Evolutionary conservation across 2,113 vertebrate genomes (phyloP).

Genomic region (Gasterosteus aculeatus): DNA sequence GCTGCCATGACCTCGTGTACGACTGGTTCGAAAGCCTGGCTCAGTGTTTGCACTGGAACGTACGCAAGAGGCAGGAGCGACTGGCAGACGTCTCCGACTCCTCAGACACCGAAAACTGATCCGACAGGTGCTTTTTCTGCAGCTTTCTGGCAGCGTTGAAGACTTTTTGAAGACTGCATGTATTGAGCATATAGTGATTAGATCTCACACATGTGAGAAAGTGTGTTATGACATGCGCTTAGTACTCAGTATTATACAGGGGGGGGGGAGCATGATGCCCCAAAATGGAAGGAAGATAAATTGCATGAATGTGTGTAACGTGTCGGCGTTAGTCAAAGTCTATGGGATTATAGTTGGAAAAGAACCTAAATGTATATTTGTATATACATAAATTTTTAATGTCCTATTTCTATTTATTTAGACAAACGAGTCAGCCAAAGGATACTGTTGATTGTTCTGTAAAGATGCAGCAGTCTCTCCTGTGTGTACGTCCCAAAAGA

Average conservation of each 20-base stretch:
- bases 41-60: slow-evolving; percentile 87
- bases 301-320: not conserved
- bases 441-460: not conserved
- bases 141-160: too few species aligned
- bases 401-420: slow-evolving; percentile 53
- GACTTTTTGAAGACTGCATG: not conserved
- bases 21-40: slow-evolving; percentile 88
- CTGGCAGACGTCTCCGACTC: slow-evolving; percentile 76
- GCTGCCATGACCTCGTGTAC: slow-evolving; percentile 86
- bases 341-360: not conserved
- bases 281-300: not conserved
- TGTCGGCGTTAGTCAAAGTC: not conserved
- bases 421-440: slow-evolving; percentile 15
- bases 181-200: not conserved
- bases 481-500: not conserved
- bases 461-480: not conserved
- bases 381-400: slow-evolving; percentile 53
- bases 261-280: slow-evolving; percentile 23
- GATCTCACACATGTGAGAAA: not conserved
- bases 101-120: slow-evolving; percentile 81
- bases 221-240: too few species aligned
- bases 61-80: slow-evolving; percentile 83
- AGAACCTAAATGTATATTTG: slow-evolving; percentile 54
- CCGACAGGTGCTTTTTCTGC: not conserved
- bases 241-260: not conserved